Evolutionary conservation across 1,140 invertebrate genomes (phyloP), one percentile per base, ranked within the genome.

Genomic region (Lepidotrigona ventralis): DNA sequence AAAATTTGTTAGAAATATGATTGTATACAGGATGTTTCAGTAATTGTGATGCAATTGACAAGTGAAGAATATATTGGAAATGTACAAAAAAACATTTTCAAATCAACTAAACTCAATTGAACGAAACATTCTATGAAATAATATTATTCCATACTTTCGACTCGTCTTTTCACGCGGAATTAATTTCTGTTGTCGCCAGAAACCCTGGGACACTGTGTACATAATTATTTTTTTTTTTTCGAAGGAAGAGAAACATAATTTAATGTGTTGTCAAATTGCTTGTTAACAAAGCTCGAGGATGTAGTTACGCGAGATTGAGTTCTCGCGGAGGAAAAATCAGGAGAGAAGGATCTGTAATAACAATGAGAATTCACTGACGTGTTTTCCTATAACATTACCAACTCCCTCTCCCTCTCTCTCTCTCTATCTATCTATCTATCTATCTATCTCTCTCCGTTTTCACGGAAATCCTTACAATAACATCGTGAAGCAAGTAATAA

Each of bases 401-500:
- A 0, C 51, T 26, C 46, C 6, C 26, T 39, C 60, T 63, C 33
- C 23, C 23, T 33, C 56, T 58, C 0, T 54, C 53, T 15, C 21
- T 15, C 4, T 63, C 46, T n/a, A n/a, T 26, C 26, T n/a, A n/a
- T n/a, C n/a, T n/a, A n/a, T n/a, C n/a, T n/a, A n/a, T n/a, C n/a
- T n/a, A n/a, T 29, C n/a, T 26, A 17, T 19, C 39, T 19, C 46
- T 21, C 58, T 60, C 29, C 23, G 21, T 54, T 79, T 79, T 39
- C 76, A 23, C 53, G 8, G 21, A 23, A 26, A 39, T 71, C 68
- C 66, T 5, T 79, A 51, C 15, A 60, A 79, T 71, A 79, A 79
- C 68, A 79, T n/a, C 46, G 66, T 21, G 17, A n/a, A 71, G 46
- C 77, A 60, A 79, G 68, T 79, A 79, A 79, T 79, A 79, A 79